Conservation (phyloP, 2,113 vertebrate species). For the Azemiops feae region DNA sequence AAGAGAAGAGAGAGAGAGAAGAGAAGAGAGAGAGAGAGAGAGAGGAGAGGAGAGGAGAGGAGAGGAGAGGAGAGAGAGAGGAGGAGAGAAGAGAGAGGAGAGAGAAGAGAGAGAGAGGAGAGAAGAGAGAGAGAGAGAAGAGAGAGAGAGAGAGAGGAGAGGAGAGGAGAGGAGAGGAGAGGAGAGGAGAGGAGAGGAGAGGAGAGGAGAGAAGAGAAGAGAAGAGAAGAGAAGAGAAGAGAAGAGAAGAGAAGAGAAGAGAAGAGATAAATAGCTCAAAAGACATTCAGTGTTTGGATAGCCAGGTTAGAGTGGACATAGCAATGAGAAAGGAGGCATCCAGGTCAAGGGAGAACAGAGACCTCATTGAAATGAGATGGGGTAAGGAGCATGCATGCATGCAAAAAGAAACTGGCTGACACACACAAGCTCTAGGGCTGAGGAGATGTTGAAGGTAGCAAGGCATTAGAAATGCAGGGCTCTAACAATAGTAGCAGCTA, state of each 20-base stretch:
- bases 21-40: no score
- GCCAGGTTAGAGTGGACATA: not conserved
- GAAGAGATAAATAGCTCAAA: not conserved
- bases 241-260: no score
- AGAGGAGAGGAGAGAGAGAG: no score
- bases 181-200: no score
- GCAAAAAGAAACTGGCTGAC: not conserved
- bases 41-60: no score
- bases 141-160: no score
- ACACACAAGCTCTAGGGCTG: not conserved
- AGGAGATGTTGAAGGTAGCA: not conserved
- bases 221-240: no score
- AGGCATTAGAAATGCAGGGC: not conserved
- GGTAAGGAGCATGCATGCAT: not conserved
- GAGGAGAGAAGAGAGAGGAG: no score
- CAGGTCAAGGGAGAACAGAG: not conserved
- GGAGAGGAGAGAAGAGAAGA: no score
- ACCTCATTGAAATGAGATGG: not conserved
- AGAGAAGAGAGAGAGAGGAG: not conserved
- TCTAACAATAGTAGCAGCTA: not conserved
- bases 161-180: no score
- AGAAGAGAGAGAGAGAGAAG: no score
- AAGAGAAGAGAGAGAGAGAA: not conserved
- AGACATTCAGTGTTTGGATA: not conserved
- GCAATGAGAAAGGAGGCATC: not conserved